Conservation (phyloP, 2,797 vertebrate genomes). For the Brachymystax lenok region DNA sequence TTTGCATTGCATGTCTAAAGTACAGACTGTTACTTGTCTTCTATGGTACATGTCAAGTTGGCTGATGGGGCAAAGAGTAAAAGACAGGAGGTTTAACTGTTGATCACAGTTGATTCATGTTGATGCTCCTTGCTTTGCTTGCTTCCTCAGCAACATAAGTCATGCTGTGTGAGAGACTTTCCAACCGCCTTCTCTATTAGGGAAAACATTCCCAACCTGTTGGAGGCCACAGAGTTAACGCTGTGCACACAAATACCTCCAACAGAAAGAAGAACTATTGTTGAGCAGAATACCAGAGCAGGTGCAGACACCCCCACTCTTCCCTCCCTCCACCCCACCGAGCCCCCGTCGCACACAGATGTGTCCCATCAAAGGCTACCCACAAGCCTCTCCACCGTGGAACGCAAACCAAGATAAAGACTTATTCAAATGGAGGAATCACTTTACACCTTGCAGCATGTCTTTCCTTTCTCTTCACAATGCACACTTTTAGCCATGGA, state of each 20-base stretch:
- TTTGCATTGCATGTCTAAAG: neutral
- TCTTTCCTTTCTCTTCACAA: slow-evolving; percentile 73
- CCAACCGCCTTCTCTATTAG: neutral
- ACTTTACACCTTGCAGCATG: slow-evolving; percentile 72
- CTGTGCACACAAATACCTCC: slow-evolving; percentile 55
- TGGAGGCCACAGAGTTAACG: slow-evolving; percentile 70
- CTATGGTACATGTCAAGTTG: neutral
- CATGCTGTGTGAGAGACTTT: neutral
- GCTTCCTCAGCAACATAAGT: neutral
- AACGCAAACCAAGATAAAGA: slow-evolving; percentile 85
- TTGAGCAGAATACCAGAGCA: slow-evolving; percentile 87
- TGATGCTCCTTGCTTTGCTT: neutral
- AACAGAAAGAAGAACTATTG: slow-evolving; percentile 91
- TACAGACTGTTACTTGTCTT: neutral
- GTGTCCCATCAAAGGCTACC: slow-evolving; percentile 89
- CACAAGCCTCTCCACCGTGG: slow-evolving; percentile 82
- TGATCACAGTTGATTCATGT: neutral
- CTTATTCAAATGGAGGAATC: slow-evolving; percentile 81
- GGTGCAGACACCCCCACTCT: slow-evolving; percentile 92
- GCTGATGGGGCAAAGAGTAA: neutral
- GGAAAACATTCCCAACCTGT: slow-evolving; percentile 37
- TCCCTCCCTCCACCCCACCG: slow-evolving; percentile 82
- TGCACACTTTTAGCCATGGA: slow-evolving; percentile 69
- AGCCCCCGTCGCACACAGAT: slow-evolving; percentile 88
- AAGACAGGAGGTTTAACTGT: neutral